Conservation (phyloP, 2,888 invertebrate genomes). For the Rhagium mordax region DNA sequence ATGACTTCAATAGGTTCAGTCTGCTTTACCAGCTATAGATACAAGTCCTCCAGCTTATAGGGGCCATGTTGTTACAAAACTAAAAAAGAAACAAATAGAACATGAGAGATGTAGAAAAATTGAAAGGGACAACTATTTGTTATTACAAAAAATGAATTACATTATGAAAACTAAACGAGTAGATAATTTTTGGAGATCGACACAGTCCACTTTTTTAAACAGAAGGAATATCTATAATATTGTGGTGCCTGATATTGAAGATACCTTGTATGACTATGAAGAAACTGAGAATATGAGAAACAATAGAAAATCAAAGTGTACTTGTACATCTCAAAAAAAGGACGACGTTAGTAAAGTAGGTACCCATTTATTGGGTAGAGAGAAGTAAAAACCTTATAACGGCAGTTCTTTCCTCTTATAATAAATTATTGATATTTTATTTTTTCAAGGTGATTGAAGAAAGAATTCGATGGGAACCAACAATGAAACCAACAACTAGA, state of each 20-base stretch:
- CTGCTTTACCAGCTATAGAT: slow-evolving; percentile 80
- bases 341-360: neutral
- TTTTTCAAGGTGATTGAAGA: slow-evolving; percentile 66
- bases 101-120: slow-evolving; percentile 77
- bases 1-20: slow-evolving; percentile 71
- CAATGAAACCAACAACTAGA: slow-evolving; percentile 58
- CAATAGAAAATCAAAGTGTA: slow-evolving; percentile 55
- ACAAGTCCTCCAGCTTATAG: slow-evolving; percentile 76
- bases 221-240: slow-evolving; percentile 52
- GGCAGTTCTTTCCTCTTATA: neutral
- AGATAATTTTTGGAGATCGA: slow-evolving; percentile 78
- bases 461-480: slow-evolving; percentile 68
- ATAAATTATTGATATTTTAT: neutral
- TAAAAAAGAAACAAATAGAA: slow-evolving; percentile 81
- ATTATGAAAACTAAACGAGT: slow-evolving; percentile 80
- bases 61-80: slow-evolving; percentile 78
- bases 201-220: slow-evolving; percentile 73
- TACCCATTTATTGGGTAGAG: neutral
- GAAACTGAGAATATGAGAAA: slow-evolving; percentile 36
- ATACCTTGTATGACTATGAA: slow-evolving; percentile 38
- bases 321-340: slow-evolving; percentile 51
- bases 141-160: slow-evolving; percentile 78
- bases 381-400: neutral
- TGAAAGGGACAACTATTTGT: slow-evolving; percentile 78
- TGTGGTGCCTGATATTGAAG: slow-evolving; percentile 49